These are phyloP conservation scores for Agrotis exclamationis DNA, from an alignment of 2,888 invertebrate genomes.

Conservation along the genomic window DNA sequence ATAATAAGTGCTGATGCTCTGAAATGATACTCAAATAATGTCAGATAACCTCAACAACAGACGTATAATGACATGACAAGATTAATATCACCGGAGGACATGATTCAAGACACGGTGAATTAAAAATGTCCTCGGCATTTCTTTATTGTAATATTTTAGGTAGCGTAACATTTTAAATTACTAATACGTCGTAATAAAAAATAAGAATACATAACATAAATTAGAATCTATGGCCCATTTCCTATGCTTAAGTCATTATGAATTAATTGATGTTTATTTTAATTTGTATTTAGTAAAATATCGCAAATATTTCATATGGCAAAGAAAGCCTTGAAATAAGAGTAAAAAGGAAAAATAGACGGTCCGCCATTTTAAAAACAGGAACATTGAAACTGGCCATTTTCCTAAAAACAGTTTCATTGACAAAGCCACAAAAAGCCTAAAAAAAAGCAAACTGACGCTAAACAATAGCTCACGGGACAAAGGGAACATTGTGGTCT, in stretches of 20 bases:
- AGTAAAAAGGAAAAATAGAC: neutral
- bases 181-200: conserved; percentile 6
- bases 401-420: conserved; percentile 61
- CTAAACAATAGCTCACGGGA: conserved; percentile 62
- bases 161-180: conserved; percentile 20
- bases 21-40: conserved; percentile 42
- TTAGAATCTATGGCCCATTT: neutral
- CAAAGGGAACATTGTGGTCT: conserved; percentile 59
- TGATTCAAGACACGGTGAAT: conserved; percentile 4
- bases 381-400: conserved; percentile 30
- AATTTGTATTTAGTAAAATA: neutral
- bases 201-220: conserved; percentile 9
- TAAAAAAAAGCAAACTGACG: conserved; percentile 53
- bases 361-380: conserved; percentile 27
- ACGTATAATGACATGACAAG: conserved; percentile 34
- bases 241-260: conserved; percentile 18
- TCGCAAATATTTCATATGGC: neutral
- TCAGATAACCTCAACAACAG: conserved; percentile 27
- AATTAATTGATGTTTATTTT: conserved; percentile 12
- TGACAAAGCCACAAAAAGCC: conserved; percentile 48
- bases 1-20: conserved; percentile 45
- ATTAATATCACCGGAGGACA: conserved; percentile 37
- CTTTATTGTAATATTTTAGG: conserved; percentile 19
- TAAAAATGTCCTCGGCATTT: conserved; percentile 13
- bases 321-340: neutral